A percentile compares a stretch with the other conserved stretches of the same genome.
These are phyloP conservation scores for Podargus strigoides DNA, from an alignment of 2,797 vertebrate species.

Conservation along the genomic window DNA sequence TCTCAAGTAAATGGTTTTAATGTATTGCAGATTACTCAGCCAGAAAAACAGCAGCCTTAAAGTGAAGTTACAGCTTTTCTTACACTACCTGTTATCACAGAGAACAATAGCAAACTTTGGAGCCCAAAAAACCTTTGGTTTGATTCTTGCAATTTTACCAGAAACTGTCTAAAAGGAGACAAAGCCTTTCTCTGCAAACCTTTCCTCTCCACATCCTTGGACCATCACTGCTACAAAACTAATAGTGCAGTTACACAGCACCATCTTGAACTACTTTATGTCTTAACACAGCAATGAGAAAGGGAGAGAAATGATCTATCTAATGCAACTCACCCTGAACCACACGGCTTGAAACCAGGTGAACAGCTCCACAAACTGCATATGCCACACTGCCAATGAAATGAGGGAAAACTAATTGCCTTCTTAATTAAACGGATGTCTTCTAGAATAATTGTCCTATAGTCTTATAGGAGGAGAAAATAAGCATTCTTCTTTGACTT, in stretches of 20 bases:
- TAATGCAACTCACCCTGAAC: not conserved
- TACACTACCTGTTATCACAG: rapidly evolving
- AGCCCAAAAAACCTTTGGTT: not conserved
- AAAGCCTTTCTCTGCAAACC: not conserved
- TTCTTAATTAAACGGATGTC: not conserved
- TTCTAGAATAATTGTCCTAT: rapidly evolving
- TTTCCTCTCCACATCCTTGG: not conserved
- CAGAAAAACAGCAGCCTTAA: not conserved
- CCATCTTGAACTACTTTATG: not conserved
- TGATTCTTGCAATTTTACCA: not conserved
- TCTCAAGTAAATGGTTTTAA: not conserved
- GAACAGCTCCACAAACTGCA: not conserved
- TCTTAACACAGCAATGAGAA: not conserved
- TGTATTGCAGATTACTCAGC: not conserved
- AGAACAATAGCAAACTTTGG: not conserved
- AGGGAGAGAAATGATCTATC: not conserved
- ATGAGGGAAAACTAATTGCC: not conserved
- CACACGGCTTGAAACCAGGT: not conserved
- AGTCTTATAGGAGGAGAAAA: not conserved
- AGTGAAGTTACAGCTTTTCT: not conserved
- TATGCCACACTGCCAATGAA: not conserved
- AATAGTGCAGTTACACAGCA: not conserved
- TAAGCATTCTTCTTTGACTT: not conserved
- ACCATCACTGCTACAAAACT: not conserved
- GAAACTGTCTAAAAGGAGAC: not conserved